Base-by-base conservation (phyloP, 1,140 invertebrate species). In the Ceratina japonica region DNA sequence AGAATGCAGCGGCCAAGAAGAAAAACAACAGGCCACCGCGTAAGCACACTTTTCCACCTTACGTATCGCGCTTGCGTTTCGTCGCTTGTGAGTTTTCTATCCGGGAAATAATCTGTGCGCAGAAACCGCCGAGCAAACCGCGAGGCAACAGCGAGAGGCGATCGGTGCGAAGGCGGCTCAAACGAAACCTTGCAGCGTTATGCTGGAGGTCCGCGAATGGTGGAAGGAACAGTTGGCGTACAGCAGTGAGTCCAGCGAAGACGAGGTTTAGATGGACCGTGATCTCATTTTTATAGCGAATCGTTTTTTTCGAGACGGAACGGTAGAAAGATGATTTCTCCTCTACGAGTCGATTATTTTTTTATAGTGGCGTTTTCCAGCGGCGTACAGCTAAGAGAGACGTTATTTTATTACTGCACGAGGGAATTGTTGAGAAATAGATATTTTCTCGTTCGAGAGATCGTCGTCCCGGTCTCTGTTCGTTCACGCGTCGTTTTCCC, bases 221-320 rank as follows among this genome's bases (percentile, higher is more conserved):
- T 95, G 94, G 95, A 91, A 93, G 69, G 94, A 95, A 79, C 95
- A 95, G 89, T 90, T 95, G 15, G 91, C 93, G 16, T 94, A 92
- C 58, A 92, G 93, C 84, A 93, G 93, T 18, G 93, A 94, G 70
- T 93, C 92, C 22, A 94, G 94, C 75, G 94, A 94, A 52, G 94
- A 94, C 22, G 94, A 94, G 20, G 51, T 79, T 63, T 87, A 71
- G 82, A 59, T 27, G 20, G n/a, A 66, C n/a, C 1, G 15, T 3
- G 12, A 64, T 58, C 51, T 63, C 0, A 44, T 44, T 44, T 44
- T 44, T 44, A 44, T 44, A 44, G 37, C 37, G n/a, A 54, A 54
- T 51, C 63, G 54, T 70, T 70, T 77, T n/a, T 61, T 61, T 69
- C 58, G 37, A 49, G 31, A n/a, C 7, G 24, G 56, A 31, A 69